These are phyloP conservation scores for Danionella dracula DNA, from an alignment of 2,797 vertebrate genomes.

Conservation along the genomic window DNA sequence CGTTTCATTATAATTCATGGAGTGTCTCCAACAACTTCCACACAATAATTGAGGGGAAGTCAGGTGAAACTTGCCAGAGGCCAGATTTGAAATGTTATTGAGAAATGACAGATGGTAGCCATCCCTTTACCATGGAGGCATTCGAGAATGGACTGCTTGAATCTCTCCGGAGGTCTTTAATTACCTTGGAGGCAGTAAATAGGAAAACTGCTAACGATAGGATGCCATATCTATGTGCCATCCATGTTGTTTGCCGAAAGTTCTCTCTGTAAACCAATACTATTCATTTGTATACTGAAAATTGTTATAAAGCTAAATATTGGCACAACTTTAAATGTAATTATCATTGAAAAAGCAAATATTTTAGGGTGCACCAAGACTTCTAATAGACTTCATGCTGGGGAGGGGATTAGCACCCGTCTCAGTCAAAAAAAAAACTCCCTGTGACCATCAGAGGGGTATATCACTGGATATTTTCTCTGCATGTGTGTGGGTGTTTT, in stretches of 20 bases:
- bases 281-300: background rate
- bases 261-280: background rate
- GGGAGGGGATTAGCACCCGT: no score
- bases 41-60: constrained; percentile 44
- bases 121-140: constrained; percentile 34
- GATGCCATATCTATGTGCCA: constrained; percentile 27
- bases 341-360: background rate
- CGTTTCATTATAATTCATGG: constrained; percentile 44
- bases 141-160: constrained; percentile 38
- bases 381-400: no score
- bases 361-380: constrained; percentile 25
- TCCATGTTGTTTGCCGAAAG: constrained; percentile 12
- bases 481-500: no score
- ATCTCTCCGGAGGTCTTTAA: constrained; percentile 37
- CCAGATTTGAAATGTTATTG: constrained; percentile 36
- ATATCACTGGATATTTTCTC: no score
- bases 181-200: constrained; percentile 46
- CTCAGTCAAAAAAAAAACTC: no score
- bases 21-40: constrained; percentile 22
- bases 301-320: background rate
- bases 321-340: background rate
- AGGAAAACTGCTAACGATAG: constrained; percentile 39
- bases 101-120: constrained; percentile 47
- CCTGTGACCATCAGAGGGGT: no score
- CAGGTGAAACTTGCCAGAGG: constrained; percentile 42